These are phyloP conservation scores for Talpa occidentalis DNA, from an alignment of 2,113 vertebrate genomes.

Conservation along the genomic window DNA sequence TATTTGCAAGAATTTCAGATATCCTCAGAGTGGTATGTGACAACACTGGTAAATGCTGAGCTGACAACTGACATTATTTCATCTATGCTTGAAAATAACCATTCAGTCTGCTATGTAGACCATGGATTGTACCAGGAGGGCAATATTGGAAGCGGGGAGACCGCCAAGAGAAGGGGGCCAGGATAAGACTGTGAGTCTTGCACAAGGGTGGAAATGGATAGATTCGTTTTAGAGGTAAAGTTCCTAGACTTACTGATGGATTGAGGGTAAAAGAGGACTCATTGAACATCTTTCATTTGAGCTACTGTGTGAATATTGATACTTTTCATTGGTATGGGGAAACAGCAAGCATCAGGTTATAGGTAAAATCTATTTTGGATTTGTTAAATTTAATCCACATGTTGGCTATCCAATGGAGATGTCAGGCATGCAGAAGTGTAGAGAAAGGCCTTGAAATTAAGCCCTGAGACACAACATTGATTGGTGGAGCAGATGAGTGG, in stretches of 20 bases:
- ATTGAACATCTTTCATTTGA: constrained; percentile 11
- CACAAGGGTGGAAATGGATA: not conserved
- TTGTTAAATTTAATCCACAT: not conserved
- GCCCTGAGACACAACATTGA: not conserved
- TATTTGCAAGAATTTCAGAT: not conserved
- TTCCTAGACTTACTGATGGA: not conserved
- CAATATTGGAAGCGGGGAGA: not conserved
- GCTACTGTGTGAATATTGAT: not conserved
- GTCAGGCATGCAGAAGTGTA: not conserved
- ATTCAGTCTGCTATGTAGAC: not conserved
- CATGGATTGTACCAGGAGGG: not conserved
- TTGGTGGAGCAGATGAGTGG: not conserved
- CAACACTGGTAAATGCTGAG: not conserved
- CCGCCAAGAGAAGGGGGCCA: not conserved
- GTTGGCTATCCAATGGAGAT: not conserved
- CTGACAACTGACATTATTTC: not conserved
- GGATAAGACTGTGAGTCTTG: not conserved
- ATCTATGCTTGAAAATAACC: not conserved
- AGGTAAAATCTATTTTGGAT: not conserved
- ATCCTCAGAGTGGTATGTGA: not conserved
- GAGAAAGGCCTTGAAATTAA: not conserved
- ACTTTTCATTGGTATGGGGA: not conserved
- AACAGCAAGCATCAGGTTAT: not conserved
- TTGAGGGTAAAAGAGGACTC: not conserved
- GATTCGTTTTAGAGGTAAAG: not conserved